phyloP scores from a whole-genome alignment of 2,113 vertebrate genomes.

The Panthera tigris region DNA sequence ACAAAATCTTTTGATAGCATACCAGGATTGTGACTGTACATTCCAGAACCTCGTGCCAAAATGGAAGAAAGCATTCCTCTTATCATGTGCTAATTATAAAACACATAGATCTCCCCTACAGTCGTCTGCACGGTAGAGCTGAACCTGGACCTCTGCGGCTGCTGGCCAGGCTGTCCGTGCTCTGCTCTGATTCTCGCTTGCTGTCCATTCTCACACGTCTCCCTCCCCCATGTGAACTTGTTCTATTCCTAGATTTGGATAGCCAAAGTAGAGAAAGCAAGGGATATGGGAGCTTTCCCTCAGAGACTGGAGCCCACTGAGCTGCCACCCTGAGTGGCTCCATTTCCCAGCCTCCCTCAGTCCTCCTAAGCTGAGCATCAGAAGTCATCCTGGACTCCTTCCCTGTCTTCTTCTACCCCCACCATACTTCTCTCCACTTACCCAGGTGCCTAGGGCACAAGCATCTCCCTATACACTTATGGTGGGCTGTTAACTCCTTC shows the following conservation, averaged over 20 bases:
- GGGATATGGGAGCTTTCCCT: neutral
- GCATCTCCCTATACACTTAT: neutral
- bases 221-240: neutral
- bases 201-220: neutral
- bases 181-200: neutral
- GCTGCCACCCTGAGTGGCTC: no score
- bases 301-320: neutral
- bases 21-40: slow-evolving; percentile 28
- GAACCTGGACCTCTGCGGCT: neutral
- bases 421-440: neutral
- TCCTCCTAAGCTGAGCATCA: neutral
- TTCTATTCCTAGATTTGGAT: neutral
- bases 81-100: slow-evolving; percentile 12
- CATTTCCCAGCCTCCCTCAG: neutral
- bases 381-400: neutral
- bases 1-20: slow-evolving; percentile 44
- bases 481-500: neutral
- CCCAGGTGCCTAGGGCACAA: neutral
- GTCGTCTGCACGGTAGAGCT: neutral
- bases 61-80: slow-evolving; percentile 34
- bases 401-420: neutral
- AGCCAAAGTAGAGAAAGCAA: rapidly evolving
- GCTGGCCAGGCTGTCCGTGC: neutral
- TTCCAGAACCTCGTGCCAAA: slow-evolving; percentile 53
- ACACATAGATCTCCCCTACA: slow-evolving; percentile 28